Conservation (phyloP, 2,113 vertebrate genomes). For the Tapirus terrestris region DNA sequence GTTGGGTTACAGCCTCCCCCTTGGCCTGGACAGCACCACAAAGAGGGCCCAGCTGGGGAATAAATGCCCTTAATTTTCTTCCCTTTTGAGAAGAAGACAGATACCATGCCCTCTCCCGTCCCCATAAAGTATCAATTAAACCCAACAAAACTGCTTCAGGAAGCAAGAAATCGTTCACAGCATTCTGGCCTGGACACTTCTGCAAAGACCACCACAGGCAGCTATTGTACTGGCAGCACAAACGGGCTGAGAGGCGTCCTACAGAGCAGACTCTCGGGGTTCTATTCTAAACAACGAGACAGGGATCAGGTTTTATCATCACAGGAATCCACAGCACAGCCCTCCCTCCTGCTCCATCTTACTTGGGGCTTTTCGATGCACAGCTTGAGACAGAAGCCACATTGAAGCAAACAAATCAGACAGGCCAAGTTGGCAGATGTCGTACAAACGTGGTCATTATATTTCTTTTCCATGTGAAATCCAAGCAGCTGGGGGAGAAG, state of each 20-base stretch:
- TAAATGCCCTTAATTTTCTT: background rate
- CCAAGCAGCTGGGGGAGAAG: no score
- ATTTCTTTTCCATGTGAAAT: background rate
- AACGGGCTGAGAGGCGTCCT: accelerated
- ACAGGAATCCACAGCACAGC: background rate
- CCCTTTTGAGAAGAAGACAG: background rate
- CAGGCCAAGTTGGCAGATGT: background rate
- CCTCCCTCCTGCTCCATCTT: background rate
- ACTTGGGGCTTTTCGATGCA: no score
- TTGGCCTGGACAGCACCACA: background rate
- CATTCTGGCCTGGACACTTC: background rate
- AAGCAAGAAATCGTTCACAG: background rate
- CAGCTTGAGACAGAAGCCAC: background rate
- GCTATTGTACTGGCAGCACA: accelerated
- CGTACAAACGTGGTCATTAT: background rate
- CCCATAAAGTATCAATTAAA: background rate
- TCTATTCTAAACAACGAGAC: background rate
- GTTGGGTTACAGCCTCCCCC: no score
- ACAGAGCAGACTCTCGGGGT: accelerated
- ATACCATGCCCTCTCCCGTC: accelerated
- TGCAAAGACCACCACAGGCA: accelerated
- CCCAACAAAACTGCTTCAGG: background rate
- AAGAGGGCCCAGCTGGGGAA: background rate
- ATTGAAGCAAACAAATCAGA: background rate
- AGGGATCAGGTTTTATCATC: accelerated